These are phyloP conservation scores for Trichomycterus rosablanca DNA, from an alignment of 2,113 vertebrate genomes.

Conservation along the genomic window DNA sequence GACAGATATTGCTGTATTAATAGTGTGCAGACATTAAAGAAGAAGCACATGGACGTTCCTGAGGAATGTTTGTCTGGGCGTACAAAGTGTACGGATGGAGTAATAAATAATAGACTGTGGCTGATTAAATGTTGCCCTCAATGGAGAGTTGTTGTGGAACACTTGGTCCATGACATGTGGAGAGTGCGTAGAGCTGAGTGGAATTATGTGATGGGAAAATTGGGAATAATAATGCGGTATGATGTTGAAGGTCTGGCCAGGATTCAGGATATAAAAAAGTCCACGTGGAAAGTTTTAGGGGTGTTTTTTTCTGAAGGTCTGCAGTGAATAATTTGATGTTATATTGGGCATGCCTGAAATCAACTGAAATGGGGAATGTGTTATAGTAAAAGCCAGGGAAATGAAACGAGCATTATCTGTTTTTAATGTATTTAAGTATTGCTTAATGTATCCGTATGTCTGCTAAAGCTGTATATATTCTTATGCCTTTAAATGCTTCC, in stretches of 20 bases:
- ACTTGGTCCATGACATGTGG: slow-evolving; percentile 14
- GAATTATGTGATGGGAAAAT: slow-evolving; percentile 39
- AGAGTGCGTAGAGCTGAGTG: slow-evolving; percentile 30
- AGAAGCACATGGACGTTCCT: no score
- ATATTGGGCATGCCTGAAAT: slow-evolving; percentile 32
- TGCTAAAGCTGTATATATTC: background rate
- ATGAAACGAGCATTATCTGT: slow-evolving; percentile 11
- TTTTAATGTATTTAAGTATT: slow-evolving; percentile 26
- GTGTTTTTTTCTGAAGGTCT: slow-evolving; percentile 21
- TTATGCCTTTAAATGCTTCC: slow-evolving; percentile 19
- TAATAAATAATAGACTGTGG: slow-evolving; percentile 5
- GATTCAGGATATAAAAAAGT: slow-evolving; percentile 35
- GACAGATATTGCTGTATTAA: no score
- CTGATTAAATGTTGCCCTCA: slow-evolving; percentile 17
- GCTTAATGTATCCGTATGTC: background rate
- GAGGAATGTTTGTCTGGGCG: no score
- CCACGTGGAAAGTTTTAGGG: slow-evolving; percentile 31
- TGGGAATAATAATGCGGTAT: slow-evolving; percentile 31
- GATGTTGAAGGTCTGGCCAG: slow-evolving; percentile 28
- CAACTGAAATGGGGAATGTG: slow-evolving; percentile 17
- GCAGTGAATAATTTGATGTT: slow-evolving; percentile 31
- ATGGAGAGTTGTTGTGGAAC: slow-evolving; percentile 34
- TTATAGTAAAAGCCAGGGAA: slow-evolving; percentile 12
- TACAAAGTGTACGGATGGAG: no score
- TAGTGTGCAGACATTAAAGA: background rate